Percentiles rank a stretch among this genome's conserved stretches.
Evolutionary conservation across 2,888 invertebrate genomes (phyloP).

Genomic region (Drosophila rubida): DNA sequence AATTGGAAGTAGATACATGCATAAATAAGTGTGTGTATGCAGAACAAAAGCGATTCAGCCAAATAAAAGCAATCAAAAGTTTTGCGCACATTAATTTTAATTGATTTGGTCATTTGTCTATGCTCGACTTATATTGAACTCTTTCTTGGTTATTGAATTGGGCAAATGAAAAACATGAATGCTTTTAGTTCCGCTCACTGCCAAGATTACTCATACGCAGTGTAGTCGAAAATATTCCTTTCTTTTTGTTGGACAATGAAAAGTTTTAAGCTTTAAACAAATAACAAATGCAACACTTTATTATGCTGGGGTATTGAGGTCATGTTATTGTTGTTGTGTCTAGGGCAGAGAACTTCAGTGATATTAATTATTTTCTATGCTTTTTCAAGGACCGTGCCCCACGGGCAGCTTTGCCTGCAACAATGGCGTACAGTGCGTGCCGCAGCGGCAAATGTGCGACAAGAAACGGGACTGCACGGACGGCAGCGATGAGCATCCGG

Average conservation of each 20-base stretch:
- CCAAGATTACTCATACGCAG: conserved; percentile 35
- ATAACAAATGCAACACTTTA: conserved; percentile 28
- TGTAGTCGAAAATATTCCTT: background rate
- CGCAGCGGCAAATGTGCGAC: conserved; percentile 87
- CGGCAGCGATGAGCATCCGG: conserved; percentile 85
- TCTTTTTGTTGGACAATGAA: conserved; percentile 14
- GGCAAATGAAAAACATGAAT: conserved; percentile 3
- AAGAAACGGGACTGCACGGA: conserved; percentile 85
- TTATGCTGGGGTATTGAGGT: conserved; percentile 36
- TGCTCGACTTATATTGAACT: conserved; percentile 35
- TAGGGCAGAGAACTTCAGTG: conserved; percentile 1
- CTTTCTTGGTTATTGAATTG: background rate
- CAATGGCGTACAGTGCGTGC: conserved; percentile 86
- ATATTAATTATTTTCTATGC: conserved; percentile 44
- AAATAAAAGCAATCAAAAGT: conserved; percentile 51
- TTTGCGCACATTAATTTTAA: conserved; percentile 70
- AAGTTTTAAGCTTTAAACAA: conserved; percentile 28
- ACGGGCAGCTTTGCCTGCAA: conserved; percentile 86
- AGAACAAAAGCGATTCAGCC: conserved; percentile 38
- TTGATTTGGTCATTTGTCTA: conserved; percentile 52
- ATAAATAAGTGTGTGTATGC: conserved; percentile 25
- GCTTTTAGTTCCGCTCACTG: conserved; percentile 34
- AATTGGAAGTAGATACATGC: conserved; percentile 38
- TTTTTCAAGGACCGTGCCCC: conserved; percentile 85
- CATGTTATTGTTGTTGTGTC: conserved; percentile 26